Base-by-base conservation (phyloP, 2,797 vertebrate genomes). In the Tragelaphus oryx region DNA sequence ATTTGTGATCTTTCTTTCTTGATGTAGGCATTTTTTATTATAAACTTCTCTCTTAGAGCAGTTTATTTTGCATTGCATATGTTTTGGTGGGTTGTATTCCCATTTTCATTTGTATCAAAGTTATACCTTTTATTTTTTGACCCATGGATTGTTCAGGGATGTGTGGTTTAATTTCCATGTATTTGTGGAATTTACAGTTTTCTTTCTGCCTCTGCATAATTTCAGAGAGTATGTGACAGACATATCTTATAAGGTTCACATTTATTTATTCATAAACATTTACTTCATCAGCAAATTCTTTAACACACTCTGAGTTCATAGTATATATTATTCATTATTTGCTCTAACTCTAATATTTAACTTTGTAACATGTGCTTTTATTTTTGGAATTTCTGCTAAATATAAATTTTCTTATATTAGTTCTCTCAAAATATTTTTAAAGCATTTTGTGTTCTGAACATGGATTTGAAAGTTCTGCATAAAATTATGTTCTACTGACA, bases 381-480 rank as follows among this genome's bases (percentile, higher is more conserved):
- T 46, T 89, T 93, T 52, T 41, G 26, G n/a, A 93, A 89, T 95
- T 88, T 87, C 9, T 37, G 4, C 78, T 94, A 65, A 92, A 83
- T 80, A 50, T 89, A 75, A 75, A 87, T 78, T 92, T 91, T 89
- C 28, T 85, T 93, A 13, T 75, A 71, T 83, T 92, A 80, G 4
- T 91, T 85, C n/a, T 91, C 52, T 96, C 28, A 74, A 97, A 95
- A 85, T 92, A 79, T 81, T 94, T 68, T 92, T 52, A 95, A 93
- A 82, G 33, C 30, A 33, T 37, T 82, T 86, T 83, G 16, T 91
- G 2, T 11, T 92, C 22, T 84, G 28, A 57, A 26, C 4, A n/a
- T 57, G 33, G 13, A 46, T 60, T 96, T 65, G 57, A 62, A 95
- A 74, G 22, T 93, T 91, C 41, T 78, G 8, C 18, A 91, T 44